These are phyloP conservation scores for Synergus umbraculus DNA, from an alignment of 2,888 invertebrate species.

Conservation along the genomic window DNA sequence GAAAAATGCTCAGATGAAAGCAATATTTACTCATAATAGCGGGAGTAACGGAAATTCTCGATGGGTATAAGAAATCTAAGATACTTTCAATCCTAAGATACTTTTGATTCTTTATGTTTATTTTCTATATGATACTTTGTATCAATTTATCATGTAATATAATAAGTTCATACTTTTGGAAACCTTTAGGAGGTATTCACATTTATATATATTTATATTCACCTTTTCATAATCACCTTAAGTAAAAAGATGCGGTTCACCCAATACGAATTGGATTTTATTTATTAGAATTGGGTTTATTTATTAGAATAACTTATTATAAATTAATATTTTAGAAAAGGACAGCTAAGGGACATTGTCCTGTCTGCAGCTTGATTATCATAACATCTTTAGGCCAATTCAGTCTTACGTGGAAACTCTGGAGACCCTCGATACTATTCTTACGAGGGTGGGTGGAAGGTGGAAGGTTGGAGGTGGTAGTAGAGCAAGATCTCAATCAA, in stretches of 20 bases:
- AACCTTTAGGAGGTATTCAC: no score
- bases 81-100: background rate
- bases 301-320: background rate
- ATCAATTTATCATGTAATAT: background rate
- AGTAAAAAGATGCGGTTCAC: no score
- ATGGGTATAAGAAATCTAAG: background rate
- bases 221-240: background rate
- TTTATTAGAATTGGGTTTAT: no score
- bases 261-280: no score
- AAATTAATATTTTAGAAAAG: background rate
- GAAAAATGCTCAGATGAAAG: background rate
- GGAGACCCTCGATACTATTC: background rate
- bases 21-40: background rate
- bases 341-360: no score
- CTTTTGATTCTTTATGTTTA: background rate
- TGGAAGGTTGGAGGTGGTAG: slow-evolving; percentile 45
- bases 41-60: slow-evolving; percentile 22
- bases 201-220: no score
- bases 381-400: background rate
- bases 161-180: background rate
- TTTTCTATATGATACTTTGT: background rate
- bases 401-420: slow-evolving; percentile 57
- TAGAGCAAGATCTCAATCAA: slow-evolving; percentile 70
- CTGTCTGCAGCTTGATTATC: background rate
- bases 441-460: slow-evolving; percentile 30